Conservation (phyloP, 2,888 invertebrate genomes). For the Periphyllus acericola region DNA sequence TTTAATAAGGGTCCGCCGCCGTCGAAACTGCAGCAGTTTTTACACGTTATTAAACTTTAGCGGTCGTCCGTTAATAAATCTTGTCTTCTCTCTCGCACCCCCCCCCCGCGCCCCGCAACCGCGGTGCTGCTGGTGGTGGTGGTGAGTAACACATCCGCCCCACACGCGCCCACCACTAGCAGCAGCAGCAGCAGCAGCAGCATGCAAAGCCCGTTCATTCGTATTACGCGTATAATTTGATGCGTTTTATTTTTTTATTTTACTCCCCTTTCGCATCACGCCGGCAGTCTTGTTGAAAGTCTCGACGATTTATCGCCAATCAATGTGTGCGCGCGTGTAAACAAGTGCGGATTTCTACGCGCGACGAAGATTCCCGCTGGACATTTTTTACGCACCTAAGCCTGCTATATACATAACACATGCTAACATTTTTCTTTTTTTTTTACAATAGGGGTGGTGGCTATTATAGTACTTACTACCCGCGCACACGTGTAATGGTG, state of each 20-base stretch:
- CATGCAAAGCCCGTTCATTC: constrained; percentile 23
- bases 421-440: background rate
- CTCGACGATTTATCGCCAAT: constrained; percentile 56
- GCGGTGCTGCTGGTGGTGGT: too few relatives aligned
- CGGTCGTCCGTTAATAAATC: constrained; percentile 56
- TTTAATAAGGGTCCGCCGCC: constrained; percentile 54
- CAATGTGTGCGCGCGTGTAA: constrained; percentile 9
- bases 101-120: too few relatives aligned
- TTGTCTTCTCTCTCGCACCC: constrained; percentile 14
- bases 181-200: background rate
- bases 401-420: constrained; percentile 9
- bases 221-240: constrained; percentile 46
- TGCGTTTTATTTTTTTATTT: constrained; percentile 7
- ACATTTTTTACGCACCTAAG: constrained; percentile 16
- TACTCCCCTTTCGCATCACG: constrained; percentile 1
- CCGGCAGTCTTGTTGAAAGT: constrained; percentile 29
- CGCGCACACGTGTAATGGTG: background rate
- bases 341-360: constrained; percentile 30
- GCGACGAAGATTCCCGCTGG: constrained; percentile 8
- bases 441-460: background rate
- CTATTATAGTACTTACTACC: background rate
- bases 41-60: constrained; percentile 61
- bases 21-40: constrained; percentile 45
- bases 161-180: background rate
- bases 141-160: constrained; percentile 24